Conservation (phyloP, 2,797 vertebrate genomes). For the Sciurus carolinensis region DNA sequence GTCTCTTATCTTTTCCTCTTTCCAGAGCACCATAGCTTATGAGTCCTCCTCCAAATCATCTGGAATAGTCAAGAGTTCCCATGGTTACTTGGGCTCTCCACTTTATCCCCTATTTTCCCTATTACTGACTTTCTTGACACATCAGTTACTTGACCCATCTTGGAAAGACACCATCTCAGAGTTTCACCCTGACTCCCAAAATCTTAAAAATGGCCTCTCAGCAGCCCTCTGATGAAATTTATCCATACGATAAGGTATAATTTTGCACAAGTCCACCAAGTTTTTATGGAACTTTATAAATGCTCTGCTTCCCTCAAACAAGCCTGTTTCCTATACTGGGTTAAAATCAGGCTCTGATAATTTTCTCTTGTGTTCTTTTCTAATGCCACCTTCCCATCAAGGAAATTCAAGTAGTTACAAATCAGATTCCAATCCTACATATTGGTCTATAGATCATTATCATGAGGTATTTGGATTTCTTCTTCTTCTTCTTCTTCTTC, state of each 20-base stretch:
- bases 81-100: not conserved
- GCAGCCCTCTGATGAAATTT: slow-evolving; percentile 56
- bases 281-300: slow-evolving; percentile 67
- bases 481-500: slow-evolving; percentile 57
- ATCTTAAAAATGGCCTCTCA: slow-evolving; percentile 66
- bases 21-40: slow-evolving; percentile 55
- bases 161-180: slow-evolving; percentile 10
- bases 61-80: not conserved
- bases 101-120: slow-evolving; percentile 35
- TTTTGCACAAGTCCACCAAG: slow-evolving; percentile 72
- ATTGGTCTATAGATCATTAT: slow-evolving; percentile 33
- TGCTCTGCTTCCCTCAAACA: not conserved
- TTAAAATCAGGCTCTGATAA: slow-evolving; percentile 6
- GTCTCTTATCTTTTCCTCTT: slow-evolving; percentile 81
- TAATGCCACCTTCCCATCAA: slow-evolving; percentile 25
- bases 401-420: slow-evolving; percentile 32
- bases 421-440: slow-evolving; percentile 31
- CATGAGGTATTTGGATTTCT: slow-evolving; percentile 27
- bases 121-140: slow-evolving; percentile 74
- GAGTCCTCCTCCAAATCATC: slow-evolving; percentile 77
- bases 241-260: slow-evolving; percentile 54
- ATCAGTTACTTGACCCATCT: not conserved
- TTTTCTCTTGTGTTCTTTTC: slow-evolving; percentile 49
- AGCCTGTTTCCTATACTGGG: not conserved
- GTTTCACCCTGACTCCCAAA: slow-evolving; percentile 48